Evolutionary conservation across 2,113 vertebrate species (phyloP), one percentile per base, ranked within the genome.

Genomic region (Corvus hawaiiensis): DNA sequence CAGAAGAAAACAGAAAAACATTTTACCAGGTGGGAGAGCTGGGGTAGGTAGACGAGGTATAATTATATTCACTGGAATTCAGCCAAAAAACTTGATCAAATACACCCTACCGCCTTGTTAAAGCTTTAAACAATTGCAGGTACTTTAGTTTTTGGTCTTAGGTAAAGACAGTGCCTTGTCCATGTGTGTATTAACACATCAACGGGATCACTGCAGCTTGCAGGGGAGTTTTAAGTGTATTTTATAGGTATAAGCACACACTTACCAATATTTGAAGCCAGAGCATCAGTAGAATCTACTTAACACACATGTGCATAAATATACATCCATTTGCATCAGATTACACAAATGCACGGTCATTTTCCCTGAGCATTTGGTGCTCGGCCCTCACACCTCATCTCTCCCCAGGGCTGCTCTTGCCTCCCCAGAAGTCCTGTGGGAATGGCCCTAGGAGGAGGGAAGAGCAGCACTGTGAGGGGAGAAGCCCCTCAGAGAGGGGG

Each of bases 301-400:
- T 96, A 94, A 73, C 79, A 77, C 76, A 69, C 7, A 92, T 92
- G 86, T 93, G 48, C 92, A 97, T 96, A 73, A 80, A 95, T 93
- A 84, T 80, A 62, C 79, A 90, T 62, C 7, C 0, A 62, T 97
- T 93, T 93, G 55, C 92, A 92, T 94, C 33, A 9, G 15, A 87
- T 88, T 64, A 77, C 44, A 54, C 32, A 80, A 95, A 58, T 19
- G 35, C 71, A 13, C 1, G 72, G 88, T 73, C 90, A 73, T 73
- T 80, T 85, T 79, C 49, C 22, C 41, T 9, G 3, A 7, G 3
- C 64, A 33, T 13, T 58, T 4, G 1, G 2, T 17, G 35, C 46
- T 39, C 2, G 1, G 2, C 5, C 58, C 8, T n/a, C 43, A 7
- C 28, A 15, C 14, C 30, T 21, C 33, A 2, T 33, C 27, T 35